phyloP scores from a whole-genome alignment of 2,797 vertebrate genomes.

The Borostomias antarcticus region DNA sequence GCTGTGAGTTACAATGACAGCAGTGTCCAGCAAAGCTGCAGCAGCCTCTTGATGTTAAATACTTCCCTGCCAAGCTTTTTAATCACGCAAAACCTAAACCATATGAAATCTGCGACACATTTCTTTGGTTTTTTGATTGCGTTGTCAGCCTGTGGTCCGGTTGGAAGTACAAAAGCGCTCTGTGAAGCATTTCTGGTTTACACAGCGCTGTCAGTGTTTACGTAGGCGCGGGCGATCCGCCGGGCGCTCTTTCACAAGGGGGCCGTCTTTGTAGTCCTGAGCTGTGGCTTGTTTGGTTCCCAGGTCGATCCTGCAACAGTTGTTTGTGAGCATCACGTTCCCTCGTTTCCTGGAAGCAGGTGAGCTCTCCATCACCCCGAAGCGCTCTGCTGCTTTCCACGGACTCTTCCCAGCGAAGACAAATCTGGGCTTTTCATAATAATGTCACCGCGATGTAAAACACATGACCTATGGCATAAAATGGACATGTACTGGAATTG shows the following conservation, averaged over 20 bases:
- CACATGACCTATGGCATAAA: too few species aligned
- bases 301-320: constrained; percentile 94
- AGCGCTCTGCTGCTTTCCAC: neutral
- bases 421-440: neutral
- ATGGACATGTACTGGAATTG: too few species aligned
- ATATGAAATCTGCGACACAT: neutral
- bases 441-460: too few species aligned
- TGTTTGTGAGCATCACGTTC: constrained; percentile 90
- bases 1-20: constrained; percentile 42
- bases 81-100: neutral
- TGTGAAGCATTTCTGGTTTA: too few species aligned
- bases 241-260: too few species aligned
- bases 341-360: constrained; percentile 90
- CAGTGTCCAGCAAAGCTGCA: constrained; percentile 6
- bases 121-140: neutral
- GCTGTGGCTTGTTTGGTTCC: neutral
- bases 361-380: constrained; percentile 67
- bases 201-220: too few species aligned
- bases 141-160: neutral
- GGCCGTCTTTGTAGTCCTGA: too few species aligned
- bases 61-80: neutral
- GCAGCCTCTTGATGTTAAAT: neutral
- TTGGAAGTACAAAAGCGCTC: neutral
- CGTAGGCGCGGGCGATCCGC: too few species aligned
- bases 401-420: too few species aligned